Percentiles rank a stretch among this genome's conserved stretches.
These are phyloP conservation scores for Sarcophaga subvicina DNA, from an alignment of 2,888 invertebrate species.

Conservation along the genomic window DNA sequence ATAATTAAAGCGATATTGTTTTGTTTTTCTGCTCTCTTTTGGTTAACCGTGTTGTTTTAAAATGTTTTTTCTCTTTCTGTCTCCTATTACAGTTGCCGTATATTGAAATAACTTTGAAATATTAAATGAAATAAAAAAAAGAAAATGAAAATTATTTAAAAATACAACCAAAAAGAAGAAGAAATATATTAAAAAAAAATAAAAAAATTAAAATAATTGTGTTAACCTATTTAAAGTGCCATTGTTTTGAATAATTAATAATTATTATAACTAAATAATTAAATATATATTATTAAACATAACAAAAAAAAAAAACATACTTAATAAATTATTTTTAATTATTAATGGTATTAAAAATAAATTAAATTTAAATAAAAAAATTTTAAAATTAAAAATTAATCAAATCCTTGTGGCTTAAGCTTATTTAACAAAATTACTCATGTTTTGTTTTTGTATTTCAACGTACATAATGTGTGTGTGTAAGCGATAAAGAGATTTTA, in stretches of 20 bases:
- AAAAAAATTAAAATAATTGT: slow-evolving; percentile 48
- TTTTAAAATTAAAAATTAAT: slow-evolving; percentile 26
- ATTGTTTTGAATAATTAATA: slow-evolving; percentile 65
- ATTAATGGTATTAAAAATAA: slow-evolving; percentile 26
- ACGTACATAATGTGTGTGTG: slow-evolving; percentile 20
- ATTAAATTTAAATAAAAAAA: background rate
- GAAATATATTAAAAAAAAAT: background rate
- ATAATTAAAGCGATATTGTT: no score
- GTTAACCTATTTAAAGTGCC: slow-evolving; percentile 68
- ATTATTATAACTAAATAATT: slow-evolving; percentile 34
- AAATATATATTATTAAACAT: slow-evolving; percentile 24
- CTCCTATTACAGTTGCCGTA: slow-evolving; percentile 40
- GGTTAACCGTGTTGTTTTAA: background rate
- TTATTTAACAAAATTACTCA: slow-evolving; percentile 49
- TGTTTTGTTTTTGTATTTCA: slow-evolving; percentile 53
- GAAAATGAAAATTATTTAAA: no score
- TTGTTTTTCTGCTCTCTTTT: no score
- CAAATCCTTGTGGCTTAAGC: slow-evolving; percentile 67
- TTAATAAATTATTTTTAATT: slow-evolving; percentile 39
- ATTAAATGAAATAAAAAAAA: background rate
- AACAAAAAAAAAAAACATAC: slow-evolving; percentile 39
- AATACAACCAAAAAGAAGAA: background rate
- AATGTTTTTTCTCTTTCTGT: slow-evolving; percentile 6
- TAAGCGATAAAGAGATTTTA: background rate
- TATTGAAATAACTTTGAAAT: slow-evolving; percentile 43